A percentile compares a stretch with the other conserved stretches of the same genome.
phyloP scores from a whole-genome alignment of 1,140 invertebrate genomes.

The Maconellicoccus hirsutus region DNA sequence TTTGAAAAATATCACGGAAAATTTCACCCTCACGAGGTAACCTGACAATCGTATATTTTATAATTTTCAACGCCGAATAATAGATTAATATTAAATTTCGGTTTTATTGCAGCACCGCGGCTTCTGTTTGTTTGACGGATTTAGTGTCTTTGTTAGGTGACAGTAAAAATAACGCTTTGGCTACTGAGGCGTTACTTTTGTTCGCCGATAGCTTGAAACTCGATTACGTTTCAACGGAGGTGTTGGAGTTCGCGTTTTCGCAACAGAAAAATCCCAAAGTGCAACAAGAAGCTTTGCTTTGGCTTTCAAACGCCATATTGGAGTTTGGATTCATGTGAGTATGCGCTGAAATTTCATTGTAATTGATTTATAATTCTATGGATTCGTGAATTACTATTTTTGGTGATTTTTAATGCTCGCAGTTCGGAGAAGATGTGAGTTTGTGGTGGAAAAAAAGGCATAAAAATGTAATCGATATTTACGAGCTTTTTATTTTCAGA shows the following conservation, averaged over 20 bases:
- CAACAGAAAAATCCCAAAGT: slow-evolving; percentile 84
- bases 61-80: background rate
- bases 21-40: slow-evolving; percentile 55
- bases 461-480: background rate
- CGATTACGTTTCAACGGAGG: slow-evolving; percentile 58
- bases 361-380: too few relatives aligned
- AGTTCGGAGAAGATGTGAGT: slow-evolving; percentile 7
- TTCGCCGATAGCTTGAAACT: slow-evolving; percentile 66
- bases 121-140: slow-evolving; percentile 62
- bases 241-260: slow-evolving; percentile 59
- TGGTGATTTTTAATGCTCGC: background rate
- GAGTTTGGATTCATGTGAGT: slow-evolving; percentile 73
- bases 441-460: too few relatives aligned
- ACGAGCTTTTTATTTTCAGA: slow-evolving; percentile 35
- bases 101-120: slow-evolving; percentile 44
- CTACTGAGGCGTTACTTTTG: slow-evolving; percentile 56
- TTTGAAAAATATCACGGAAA: slow-evolving; percentile 63
- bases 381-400: background rate
- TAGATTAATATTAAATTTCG: background rate
- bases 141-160: slow-evolving; percentile 77
- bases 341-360: too few relatives aligned
- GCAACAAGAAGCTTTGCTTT: slow-evolving; percentile 68
- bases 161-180: slow-evolving; percentile 58
- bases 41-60: slow-evolving; percentile 29
- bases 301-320: slow-evolving; percentile 61